These are phyloP conservation scores for Drosophila antonietae DNA, from an alignment of 2,888 invertebrate genomes.

Conservation along the genomic window DNA sequence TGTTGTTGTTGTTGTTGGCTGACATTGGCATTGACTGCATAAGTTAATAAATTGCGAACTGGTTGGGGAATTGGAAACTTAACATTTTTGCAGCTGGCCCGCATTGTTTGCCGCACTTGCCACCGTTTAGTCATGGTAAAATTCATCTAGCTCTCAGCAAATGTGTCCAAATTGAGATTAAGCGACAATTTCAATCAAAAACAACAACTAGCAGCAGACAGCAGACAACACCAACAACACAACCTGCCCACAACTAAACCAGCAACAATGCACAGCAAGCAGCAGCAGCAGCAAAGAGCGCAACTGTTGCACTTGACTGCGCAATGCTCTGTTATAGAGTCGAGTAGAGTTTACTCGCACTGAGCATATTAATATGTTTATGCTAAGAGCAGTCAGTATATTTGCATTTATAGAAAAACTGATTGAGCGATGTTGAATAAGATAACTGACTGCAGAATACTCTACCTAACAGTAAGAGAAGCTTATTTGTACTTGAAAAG, in stretches of 20 bases:
- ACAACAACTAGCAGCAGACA: constrained; percentile 22
- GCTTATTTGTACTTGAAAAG: not conserved
- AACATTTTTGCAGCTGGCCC: constrained; percentile 49
- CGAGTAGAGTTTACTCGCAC: not conserved
- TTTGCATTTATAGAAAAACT: no score
- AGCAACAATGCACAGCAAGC: constrained; percentile 18
- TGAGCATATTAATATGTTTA: no score
- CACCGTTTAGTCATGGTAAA: constrained; percentile 42
- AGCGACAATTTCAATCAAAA: constrained; percentile 72
- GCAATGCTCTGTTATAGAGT: not conserved
- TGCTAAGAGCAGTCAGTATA: no score
- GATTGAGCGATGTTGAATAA: no score
- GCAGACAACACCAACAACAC: constrained; percentile 4
- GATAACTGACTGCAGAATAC: not conserved
- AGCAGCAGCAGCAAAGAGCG: constrained; percentile 14
- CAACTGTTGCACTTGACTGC: constrained; percentile 1
- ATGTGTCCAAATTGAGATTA: constrained; percentile 71
- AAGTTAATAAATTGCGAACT: constrained; percentile 44
- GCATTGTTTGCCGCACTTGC: constrained; percentile 56
- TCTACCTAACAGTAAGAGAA: not conserved
- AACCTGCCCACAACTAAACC: constrained; percentile 36
- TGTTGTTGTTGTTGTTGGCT: constrained; percentile 32
- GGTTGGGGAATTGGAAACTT: constrained; percentile 60
- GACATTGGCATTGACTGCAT: constrained; percentile 52
- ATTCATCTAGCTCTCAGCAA: constrained; percentile 56